These are phyloP conservation scores for Drosophila miranda DNA, from an alignment of 1,140 invertebrate genomes.

Conservation along the genomic window DNA sequence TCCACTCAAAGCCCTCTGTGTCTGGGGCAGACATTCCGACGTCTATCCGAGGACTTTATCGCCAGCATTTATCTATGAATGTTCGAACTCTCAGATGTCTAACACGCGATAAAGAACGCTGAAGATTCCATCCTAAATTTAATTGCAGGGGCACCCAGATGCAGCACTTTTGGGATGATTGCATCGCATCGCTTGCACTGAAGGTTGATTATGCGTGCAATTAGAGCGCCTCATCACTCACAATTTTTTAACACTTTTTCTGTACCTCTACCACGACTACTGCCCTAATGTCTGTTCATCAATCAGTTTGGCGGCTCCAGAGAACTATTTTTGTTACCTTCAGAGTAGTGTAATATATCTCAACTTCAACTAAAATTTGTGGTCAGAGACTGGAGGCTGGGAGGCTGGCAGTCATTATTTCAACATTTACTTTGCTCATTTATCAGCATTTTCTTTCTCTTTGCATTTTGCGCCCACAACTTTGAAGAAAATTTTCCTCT, in stretches of 20 bases:
- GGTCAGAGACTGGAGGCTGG: constrained; percentile 5
- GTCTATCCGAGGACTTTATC: constrained; percentile 56
- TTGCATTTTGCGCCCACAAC: constrained; percentile 56
- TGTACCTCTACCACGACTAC: constrained; percentile 33
- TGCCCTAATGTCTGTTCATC: constrained; percentile 74
- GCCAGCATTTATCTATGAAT: constrained; percentile 52
- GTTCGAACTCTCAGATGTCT: constrained; percentile 36
- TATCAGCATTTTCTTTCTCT: constrained; percentile 67
- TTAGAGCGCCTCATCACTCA: constrained; percentile 78
- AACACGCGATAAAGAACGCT: constrained; percentile 56
- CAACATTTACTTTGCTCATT: constrained; percentile 73
- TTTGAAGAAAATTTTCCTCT: constrained; percentile 24
- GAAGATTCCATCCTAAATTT: constrained; percentile 52
- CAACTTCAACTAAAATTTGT: constrained; percentile 48
- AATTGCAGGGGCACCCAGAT: constrained; percentile 50
- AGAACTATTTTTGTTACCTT: constrained; percentile 42
- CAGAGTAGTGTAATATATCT: constrained; percentile 52
- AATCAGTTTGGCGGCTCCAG: constrained; percentile 67
- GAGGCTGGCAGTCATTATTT: constrained; percentile 59
- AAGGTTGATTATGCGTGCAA: constrained; percentile 72
- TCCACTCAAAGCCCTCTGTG: constrained; percentile 6
- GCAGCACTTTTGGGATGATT: constrained; percentile 59
- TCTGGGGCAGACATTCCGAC: constrained; percentile 62
- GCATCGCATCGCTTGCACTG: constrained; percentile 36
- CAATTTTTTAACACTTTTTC: constrained; percentile 78